These are phyloP conservation scores for Delphinus delphis DNA, from an alignment of 2,113 vertebrate species.

Conservation along the genomic window DNA sequence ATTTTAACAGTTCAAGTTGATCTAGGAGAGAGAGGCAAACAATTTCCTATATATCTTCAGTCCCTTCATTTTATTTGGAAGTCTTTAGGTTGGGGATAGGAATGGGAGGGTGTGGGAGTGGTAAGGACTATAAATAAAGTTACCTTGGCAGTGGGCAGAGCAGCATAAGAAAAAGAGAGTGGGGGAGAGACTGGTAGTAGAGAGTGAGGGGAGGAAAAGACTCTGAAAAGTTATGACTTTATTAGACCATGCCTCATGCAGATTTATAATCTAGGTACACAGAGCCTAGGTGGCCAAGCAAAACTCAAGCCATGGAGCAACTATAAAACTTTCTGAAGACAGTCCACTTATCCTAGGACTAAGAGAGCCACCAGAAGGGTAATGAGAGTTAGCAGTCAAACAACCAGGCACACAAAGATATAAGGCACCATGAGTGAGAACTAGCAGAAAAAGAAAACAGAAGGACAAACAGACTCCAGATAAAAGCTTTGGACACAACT, in stretches of 20 bases:
- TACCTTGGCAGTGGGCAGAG: background rate
- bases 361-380: background rate
- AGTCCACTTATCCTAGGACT: background rate
- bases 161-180: background rate
- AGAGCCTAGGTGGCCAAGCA: background rate
- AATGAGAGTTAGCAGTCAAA: background rate
- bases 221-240: background rate
- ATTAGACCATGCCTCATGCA: background rate
- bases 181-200: background rate
- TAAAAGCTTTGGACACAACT: background rate
- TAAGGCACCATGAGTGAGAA: background rate
- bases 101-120: accelerated
- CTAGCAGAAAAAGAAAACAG: background rate
- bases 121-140: background rate
- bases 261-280: background rate
- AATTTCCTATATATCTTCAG: conserved; percentile 19
- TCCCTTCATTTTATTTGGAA: background rate
- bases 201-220: background rate
- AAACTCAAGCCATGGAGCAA: conserved; percentile 27
- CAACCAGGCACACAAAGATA: background rate
- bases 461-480: background rate
- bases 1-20: conserved; percentile 33
- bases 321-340: conserved; percentile 4
- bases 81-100: background rate
- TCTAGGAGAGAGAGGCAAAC: conserved; percentile 31